Conservation (phyloP, 2,888 invertebrate species). For the Hyposoter didymator region DNA sequence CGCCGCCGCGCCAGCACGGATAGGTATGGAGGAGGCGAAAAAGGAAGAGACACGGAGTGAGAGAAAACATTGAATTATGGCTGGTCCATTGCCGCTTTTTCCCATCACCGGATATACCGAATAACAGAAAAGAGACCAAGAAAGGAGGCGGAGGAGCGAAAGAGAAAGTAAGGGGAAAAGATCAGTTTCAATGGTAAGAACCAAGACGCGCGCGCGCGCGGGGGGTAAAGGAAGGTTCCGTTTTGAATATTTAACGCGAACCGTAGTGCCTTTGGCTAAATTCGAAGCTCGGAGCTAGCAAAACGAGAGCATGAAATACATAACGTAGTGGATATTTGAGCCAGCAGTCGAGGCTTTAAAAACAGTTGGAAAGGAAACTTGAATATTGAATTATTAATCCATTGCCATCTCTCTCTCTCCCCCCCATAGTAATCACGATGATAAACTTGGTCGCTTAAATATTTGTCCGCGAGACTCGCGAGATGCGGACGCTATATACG, state of each 20-base stretch:
- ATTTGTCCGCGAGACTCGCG: neutral
- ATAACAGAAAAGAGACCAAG: conserved; percentile 60
- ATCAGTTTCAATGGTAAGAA: neutral
- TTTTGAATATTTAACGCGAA: conserved; percentile 66
- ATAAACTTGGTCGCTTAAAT: conserved; percentile 20
- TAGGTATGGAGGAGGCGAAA: conserved; percentile 40
- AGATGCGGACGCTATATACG: too few relatives aligned
- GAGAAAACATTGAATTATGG: conserved; percentile 64
- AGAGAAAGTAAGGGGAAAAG: conserved; percentile 44
- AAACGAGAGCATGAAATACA: conserved; percentile 59
- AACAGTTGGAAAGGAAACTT: neutral
- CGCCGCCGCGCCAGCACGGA: conserved; percentile 50
- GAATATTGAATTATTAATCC: conserved; percentile 12
- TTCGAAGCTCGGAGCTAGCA: conserved; percentile 33
- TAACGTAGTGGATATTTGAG: conserved; percentile 28
- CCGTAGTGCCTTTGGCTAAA: conserved; percentile 57
- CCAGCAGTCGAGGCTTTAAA: conserved; percentile 8
- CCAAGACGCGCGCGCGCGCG: conserved; percentile 17
- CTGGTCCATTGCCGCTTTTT: conserved; percentile 66
- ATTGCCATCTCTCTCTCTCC: neutral
- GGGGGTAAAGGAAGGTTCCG: conserved; percentile 55
- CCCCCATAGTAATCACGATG: conserved; percentile 38
- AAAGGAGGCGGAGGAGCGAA: conserved; percentile 43
- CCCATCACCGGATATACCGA: conserved; percentile 65
- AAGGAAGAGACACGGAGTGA: conserved; percentile 49